Evolutionary conservation across 2,888 invertebrate genomes (phyloP).

Genomic region (Acanthosepion pharaonis): DNA sequence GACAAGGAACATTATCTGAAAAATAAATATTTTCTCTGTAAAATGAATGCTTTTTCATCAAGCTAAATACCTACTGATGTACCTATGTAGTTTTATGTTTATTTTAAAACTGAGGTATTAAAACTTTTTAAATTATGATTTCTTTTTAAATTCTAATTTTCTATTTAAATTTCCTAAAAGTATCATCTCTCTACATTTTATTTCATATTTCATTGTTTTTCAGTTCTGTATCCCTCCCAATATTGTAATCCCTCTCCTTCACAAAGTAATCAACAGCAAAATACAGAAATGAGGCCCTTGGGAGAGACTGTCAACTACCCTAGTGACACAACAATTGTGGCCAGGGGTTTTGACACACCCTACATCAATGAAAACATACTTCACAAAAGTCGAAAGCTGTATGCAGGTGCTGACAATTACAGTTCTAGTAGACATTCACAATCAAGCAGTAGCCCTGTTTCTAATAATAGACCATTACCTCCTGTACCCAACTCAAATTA

Average conservation of each 20-base stretch:
- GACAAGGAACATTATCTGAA: background rate
- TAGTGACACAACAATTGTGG: conserved; percentile 9
- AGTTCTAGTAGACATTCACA: background rate
- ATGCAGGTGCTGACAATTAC: conserved; percentile 20
- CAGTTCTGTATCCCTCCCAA: background rate
- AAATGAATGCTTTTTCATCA: background rate
- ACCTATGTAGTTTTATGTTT: background rate
- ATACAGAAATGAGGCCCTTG: background rate
- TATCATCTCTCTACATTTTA: background rate
- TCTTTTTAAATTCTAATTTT: background rate
- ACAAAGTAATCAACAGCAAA: background rate
- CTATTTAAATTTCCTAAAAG: background rate
- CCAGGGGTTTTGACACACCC: background rate
- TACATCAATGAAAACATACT: background rate
- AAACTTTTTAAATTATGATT: background rate
- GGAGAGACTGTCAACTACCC: background rate
- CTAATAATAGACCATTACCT: background rate
- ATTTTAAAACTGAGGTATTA: background rate
- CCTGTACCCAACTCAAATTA: background rate
- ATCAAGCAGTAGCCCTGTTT: conserved; percentile 15
- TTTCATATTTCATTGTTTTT: background rate
- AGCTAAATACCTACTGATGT: background rate
- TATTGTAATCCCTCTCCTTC: conserved; percentile 3
- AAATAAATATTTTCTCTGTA: background rate
- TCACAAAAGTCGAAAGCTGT: background rate